These are phyloP conservation scores for Cherax destructor DNA, from an alignment of 1,140 invertebrate species.

Conservation along the genomic window DNA sequence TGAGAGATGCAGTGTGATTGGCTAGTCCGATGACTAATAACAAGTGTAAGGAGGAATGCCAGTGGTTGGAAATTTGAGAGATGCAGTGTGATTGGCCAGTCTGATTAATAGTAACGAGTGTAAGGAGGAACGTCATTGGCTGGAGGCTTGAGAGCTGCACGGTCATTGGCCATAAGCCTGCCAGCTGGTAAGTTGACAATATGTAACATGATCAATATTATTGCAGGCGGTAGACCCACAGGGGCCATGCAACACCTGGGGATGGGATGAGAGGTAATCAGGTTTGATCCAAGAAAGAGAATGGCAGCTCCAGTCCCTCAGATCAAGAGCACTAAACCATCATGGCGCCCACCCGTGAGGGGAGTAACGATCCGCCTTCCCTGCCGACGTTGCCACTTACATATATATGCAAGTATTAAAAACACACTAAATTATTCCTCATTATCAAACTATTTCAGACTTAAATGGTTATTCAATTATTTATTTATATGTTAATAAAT, in stretches of 20 bases:
- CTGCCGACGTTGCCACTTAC: background rate
- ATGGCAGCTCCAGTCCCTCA: no score
- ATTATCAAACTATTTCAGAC: background rate
- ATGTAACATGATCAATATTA: background rate
- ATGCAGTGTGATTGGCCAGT: background rate
- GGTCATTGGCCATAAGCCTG: no score
- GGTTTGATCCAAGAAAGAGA: no score
- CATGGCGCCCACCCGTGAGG: no score
- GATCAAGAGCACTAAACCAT: no score
- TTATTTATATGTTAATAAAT: background rate
- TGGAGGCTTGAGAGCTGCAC: no score
- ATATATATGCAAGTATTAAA: background rate
- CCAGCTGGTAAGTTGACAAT: background rate
- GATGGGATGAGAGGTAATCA: background rate
- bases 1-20: background rate
- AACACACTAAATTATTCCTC: no score
- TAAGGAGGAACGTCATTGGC: background rate
- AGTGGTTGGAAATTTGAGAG: background rate
- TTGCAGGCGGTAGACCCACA: background rate
- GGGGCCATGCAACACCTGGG: background rate
- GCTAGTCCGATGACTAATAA: background rate
- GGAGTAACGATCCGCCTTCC: no score
- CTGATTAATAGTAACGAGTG: background rate
- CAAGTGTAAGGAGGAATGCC: background rate
- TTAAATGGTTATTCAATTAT: background rate